These are phyloP conservation scores for Brachyhypopomus occidentalis DNA, from an alignment of 2,113 vertebrate species.

Conservation along the genomic window DNA sequence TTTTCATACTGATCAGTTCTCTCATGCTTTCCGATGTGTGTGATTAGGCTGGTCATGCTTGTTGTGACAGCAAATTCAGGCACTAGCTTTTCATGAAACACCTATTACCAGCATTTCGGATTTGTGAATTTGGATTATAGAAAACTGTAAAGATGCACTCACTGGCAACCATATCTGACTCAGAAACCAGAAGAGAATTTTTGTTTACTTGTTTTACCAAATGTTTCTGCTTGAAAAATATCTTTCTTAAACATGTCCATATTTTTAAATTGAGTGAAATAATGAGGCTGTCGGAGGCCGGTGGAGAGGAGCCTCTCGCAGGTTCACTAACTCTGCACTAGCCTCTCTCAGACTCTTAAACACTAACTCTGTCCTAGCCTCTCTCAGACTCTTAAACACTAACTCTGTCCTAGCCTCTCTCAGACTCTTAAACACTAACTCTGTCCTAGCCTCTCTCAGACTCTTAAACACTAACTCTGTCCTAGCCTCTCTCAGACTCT, in stretches of 20 bases:
- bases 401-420: too few relatives aligned
- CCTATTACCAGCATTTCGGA: slow-evolving; percentile 35
- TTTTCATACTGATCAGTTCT: slow-evolving; percentile 66
- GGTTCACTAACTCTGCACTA: background rate
- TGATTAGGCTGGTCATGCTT: slow-evolving; percentile 62
- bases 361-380: too few relatives aligned
- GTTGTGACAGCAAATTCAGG: slow-evolving; percentile 69
- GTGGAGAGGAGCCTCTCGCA: background rate
- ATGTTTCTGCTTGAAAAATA: background rate
- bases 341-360: background rate
- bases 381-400: too few relatives aligned
- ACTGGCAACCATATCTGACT: background rate
- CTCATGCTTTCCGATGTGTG: slow-evolving; percentile 60
- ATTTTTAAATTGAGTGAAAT: background rate
- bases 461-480: background rate
- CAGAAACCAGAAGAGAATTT: background rate
- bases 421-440: too few relatives aligned
- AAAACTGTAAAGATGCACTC: slow-evolving; percentile 30
- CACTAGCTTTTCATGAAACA: slow-evolving; percentile 59
- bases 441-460: too few relatives aligned
- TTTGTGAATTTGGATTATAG: background rate
- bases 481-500: background rate
- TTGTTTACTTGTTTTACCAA: background rate
- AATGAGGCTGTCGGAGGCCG: too few relatives aligned
- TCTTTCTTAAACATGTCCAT: background rate